These are phyloP conservation scores for Frankliniella intonsa DNA, from an alignment of 2,888 invertebrate genomes.

Conservation along the genomic window DNA sequence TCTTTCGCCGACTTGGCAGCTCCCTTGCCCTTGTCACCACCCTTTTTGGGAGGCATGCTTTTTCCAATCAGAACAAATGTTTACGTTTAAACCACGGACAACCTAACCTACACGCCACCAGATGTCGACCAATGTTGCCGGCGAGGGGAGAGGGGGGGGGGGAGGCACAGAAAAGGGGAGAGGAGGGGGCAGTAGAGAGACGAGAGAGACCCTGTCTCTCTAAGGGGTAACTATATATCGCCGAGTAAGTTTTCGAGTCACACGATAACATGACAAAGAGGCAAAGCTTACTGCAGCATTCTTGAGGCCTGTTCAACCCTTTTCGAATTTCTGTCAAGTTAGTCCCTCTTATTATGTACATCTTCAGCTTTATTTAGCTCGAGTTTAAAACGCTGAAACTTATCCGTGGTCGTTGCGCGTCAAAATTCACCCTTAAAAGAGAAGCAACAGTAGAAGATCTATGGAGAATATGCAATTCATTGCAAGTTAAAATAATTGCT, in stretches of 20 bases:
- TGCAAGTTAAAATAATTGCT: too few relatives aligned
- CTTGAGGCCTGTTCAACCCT: neutral
- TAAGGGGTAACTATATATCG: neutral
- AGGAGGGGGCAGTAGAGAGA: neutral
- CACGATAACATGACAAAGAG: neutral
- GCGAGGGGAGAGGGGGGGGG: neutral
- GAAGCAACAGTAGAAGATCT: too few relatives aligned
- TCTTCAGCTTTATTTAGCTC: neutral
- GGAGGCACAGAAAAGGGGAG: neutral
- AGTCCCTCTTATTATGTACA: neutral
- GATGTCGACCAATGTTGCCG: neutral
- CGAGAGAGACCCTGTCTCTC: too few relatives aligned
- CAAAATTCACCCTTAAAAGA: too few relatives aligned
- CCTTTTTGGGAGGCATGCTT: constrained; percentile 72
- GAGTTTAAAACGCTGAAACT: too few relatives aligned
- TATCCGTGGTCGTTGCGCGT: too few relatives aligned
- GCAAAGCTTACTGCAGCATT: neutral
- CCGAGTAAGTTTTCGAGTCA: neutral
- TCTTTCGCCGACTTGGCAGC: constrained; percentile 47
- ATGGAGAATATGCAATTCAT: too few relatives aligned
- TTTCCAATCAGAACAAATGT: neutral
- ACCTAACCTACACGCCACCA: neutral
- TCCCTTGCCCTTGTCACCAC: constrained; percentile 50
- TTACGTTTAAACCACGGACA: neutral
- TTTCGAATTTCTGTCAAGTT: neutral